Conservation (phyloP, 2,888 invertebrate genomes). For the Dicranocentrus wangi region DNA sequence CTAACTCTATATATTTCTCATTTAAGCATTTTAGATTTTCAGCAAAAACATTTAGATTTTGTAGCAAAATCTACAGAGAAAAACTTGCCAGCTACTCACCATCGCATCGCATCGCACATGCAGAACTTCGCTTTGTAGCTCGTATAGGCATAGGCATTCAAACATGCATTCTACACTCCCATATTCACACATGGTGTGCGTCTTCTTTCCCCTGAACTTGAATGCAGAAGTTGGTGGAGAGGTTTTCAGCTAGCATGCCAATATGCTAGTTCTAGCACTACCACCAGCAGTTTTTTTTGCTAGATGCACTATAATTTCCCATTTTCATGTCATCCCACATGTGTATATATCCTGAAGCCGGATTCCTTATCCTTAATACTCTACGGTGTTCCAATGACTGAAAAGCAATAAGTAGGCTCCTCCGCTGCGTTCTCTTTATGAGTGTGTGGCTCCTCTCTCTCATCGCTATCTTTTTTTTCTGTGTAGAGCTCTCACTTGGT, state of each 20-base stretch:
- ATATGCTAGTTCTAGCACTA: no score
- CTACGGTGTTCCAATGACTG: slow-evolving; percentile 12
- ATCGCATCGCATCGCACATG: background rate
- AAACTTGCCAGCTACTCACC: background rate
- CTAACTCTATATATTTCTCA: no score
- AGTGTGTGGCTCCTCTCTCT: background rate
- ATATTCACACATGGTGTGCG: background rate
- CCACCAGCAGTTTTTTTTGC: background rate
- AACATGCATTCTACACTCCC: no score
- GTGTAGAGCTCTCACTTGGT: background rate
- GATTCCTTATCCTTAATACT: background rate
- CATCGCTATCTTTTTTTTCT: slow-evolving; percentile 6
- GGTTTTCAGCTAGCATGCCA: no score
- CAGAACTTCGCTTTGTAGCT: no score
- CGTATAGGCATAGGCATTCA: no score
- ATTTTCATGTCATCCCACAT: slow-evolving; percentile 3
- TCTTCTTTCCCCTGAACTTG: slow-evolving; percentile 14
- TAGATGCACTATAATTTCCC: slow-evolving; percentile 33
- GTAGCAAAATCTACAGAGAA: no score
- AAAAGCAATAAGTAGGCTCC: slow-evolving; percentile 1
- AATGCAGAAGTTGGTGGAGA: no score
- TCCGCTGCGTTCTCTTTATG: background rate
- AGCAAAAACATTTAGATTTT: no score
- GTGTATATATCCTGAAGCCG: background rate
- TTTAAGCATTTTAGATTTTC: no score